Conservation (phyloP, 2,888 invertebrate species). For the Volucella bombylans region DNA sequence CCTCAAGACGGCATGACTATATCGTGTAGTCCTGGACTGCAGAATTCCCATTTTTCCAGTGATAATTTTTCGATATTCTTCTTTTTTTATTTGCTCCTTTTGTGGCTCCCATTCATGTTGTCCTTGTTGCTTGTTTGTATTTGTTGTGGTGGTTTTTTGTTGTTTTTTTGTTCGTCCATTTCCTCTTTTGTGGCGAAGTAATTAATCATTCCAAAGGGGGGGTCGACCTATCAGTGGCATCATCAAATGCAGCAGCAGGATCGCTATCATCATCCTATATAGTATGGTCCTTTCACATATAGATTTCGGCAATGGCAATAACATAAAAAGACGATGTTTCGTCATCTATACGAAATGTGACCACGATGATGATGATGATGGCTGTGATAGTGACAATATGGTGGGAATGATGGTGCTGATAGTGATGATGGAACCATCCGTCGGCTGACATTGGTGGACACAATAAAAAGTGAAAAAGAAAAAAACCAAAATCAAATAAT, state of each 20-base stretch:
- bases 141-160: slow-evolving; percentile 10
- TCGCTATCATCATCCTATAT: slow-evolving; percentile 2
- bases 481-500: slow-evolving; percentile 50
- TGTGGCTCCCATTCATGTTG: slow-evolving; percentile 44
- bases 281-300: slow-evolving; percentile 3
- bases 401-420: slow-evolving; percentile 30
- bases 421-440: slow-evolving; percentile 39
- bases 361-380: slow-evolving; percentile 33
- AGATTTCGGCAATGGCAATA: slow-evolving; percentile 29
- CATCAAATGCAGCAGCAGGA: slow-evolving; percentile 50
- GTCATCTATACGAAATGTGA: slow-evolving; percentile 41
- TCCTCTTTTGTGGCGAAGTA: slow-evolving; percentile 63
- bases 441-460: not conserved
- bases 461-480: slow-evolving; percentile 19
- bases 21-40: too few relatives aligned
- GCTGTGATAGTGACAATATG: slow-evolving; percentile 6
- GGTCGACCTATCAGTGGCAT: slow-evolving; percentile 16
- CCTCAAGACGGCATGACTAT: too few relatives aligned
- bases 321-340: slow-evolving; percentile 52
- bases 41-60: too few relatives aligned
- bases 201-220: slow-evolving; percentile 63
- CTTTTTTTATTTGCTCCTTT: not conserved
- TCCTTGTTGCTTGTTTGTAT: slow-evolving; percentile 24
- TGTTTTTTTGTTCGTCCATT: not conserved
- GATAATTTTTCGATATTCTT: too few relatives aligned